These are phyloP conservation scores for Drosophila elegans DNA, from an alignment of 1,140 invertebrate genomes.

Conservation along the genomic window DNA sequence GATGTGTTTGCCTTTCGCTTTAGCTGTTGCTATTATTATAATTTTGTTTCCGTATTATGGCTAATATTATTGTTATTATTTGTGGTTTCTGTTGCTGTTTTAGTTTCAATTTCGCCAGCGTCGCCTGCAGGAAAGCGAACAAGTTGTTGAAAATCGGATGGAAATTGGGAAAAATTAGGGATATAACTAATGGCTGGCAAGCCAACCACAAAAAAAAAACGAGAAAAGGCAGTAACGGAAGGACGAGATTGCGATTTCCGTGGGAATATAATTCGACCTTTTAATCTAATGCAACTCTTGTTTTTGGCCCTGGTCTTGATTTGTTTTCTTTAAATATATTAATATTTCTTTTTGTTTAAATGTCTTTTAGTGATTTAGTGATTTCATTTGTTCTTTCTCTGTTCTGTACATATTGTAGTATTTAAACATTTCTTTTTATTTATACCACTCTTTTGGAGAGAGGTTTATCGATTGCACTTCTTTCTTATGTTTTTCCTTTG, in stretches of 20 bases:
- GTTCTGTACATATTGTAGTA: neutral
- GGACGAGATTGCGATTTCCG: neutral
- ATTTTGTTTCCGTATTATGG: constrained; percentile 33
- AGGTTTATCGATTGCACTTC: constrained; percentile 3
- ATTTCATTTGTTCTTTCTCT: neutral
- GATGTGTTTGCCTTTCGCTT: constrained; percentile 15
- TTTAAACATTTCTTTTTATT: neutral
- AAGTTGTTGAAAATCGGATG: constrained; percentile 13
- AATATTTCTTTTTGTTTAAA: too few relatives aligned
- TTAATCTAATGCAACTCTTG: too few relatives aligned
- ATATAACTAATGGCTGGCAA: neutral
- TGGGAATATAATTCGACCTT: too few relatives aligned
- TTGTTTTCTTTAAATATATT: too few relatives aligned
- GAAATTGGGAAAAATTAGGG: neutral
- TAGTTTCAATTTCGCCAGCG: constrained; percentile 52
- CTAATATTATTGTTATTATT: constrained; percentile 31
- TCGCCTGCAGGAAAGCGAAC: constrained; percentile 44
- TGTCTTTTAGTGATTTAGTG: too few relatives aligned
- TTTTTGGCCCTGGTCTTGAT: too few relatives aligned
- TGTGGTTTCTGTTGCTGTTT: constrained; percentile 41
- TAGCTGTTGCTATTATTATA: constrained; percentile 20
- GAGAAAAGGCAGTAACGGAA: neutral
- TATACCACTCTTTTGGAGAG: neutral
- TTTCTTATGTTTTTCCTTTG: constrained; percentile 1
- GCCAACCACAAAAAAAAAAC: neutral